Evolutionary conservation across 2,888 invertebrate species (phyloP), one percentile per base, ranked within the genome.

Genomic region (Lutraria lutraria): DNA sequence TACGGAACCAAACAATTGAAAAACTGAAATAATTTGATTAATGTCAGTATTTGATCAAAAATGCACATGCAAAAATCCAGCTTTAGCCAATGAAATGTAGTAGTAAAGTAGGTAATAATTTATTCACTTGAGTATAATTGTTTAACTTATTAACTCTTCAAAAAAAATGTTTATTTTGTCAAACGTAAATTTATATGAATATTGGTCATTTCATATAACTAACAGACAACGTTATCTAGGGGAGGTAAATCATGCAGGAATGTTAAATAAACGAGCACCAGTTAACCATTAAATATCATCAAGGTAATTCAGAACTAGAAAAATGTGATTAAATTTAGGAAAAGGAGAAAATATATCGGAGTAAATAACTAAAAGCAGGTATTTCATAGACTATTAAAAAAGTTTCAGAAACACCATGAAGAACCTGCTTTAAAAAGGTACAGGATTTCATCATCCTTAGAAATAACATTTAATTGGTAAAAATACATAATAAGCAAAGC

Each of bases 401-500:
- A 0, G 4, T 19, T 76, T 76, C 19, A 76, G 76, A 10, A 16
- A 76, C 76, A 34, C 29, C 31, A 76, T 34, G 76, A 76, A 76
- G 76, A 31, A 76, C 34, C 76, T 76, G 34, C 76, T 76, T 76
- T 34, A 76, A 76, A 56, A 76, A 31, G 63, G 76, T 76, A 76
- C 2, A 76, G 76, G 31, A 76, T 25, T 31, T n/a, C 16, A 31
- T 34, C 16, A 31, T 34, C 25, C 31, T 0, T 16, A 34, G 31
- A 76, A 72, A 29, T 13, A 83, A 83, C 83, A 83, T 83, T 83
- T 43, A 68, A 68, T 68, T 83, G 63, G 52, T 68, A 68, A 83
- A 85, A 86, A 93, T 89, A 83, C 76, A 54, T 31, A 84, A 76
- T 76, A 84, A 84, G 84, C 84, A 76, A 84, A 84, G 84, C 84